These are phyloP conservation scores for Tretioscincus oriximinensis DNA, from an alignment of 2,113 vertebrate genomes.

Conservation along the genomic window DNA sequence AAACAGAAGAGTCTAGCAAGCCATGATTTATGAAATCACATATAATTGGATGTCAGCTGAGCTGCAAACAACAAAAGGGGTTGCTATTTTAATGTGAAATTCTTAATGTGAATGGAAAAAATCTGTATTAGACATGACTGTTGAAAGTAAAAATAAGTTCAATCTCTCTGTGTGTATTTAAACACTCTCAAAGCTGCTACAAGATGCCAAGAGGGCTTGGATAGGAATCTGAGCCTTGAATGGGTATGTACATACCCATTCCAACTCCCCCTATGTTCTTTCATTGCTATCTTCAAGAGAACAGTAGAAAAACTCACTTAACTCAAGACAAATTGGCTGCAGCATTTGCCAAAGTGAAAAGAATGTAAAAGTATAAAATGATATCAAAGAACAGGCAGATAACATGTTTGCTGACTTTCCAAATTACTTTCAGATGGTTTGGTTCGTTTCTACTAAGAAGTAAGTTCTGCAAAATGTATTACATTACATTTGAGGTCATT, in stretches of 20 bases:
- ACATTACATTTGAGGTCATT: constrained; percentile 11
- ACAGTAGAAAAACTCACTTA: constrained; percentile 29
- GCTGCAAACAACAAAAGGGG: too few relatives aligned
- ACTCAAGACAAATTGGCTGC: constrained; percentile 33
- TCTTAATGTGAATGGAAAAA: too few relatives aligned
- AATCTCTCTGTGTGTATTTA: neutral
- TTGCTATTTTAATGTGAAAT: neutral
- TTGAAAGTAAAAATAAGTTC: constrained; percentile 12
- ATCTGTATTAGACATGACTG: neutral
- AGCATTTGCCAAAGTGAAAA: constrained; percentile 14
- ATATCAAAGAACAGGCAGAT: constrained; percentile 21
- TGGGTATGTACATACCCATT: neutral
- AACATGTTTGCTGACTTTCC: constrained; percentile 29
- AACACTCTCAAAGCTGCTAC: neutral
- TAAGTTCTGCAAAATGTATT: constrained; percentile 22
- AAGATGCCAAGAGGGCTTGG: neutral
- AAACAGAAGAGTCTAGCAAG: too few relatives aligned
- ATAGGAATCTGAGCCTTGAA: constrained; percentile 13
- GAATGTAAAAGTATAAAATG: constrained; percentile 21
- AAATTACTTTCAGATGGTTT: constrained; percentile 17
- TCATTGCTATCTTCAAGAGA: constrained; percentile 17
- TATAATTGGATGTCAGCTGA: too few relatives aligned
- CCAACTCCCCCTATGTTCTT: constrained; percentile 7
- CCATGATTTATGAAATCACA: too few relatives aligned
- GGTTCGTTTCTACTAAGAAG: constrained; percentile 4